Evolutionary conservation across 1,140 invertebrate species (phyloP), one percentile per base, ranked within the genome.

Genomic region (Papilio machaon): DNA sequence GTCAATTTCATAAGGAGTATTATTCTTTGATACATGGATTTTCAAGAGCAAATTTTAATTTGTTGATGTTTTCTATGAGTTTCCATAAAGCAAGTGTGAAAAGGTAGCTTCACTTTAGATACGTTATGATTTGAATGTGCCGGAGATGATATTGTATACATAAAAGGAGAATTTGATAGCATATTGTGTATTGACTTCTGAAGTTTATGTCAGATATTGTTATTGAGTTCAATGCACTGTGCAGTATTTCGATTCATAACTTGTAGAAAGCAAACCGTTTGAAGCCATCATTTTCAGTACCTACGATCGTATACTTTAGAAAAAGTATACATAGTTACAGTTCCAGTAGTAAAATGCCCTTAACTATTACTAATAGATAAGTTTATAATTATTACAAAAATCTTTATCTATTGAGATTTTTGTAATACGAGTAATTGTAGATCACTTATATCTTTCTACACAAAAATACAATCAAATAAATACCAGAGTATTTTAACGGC

Each of bases 61-160:
- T 83, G 82, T 54, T 43, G 8, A 70, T 52, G 35, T 79, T 81
- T 83, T 73, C 52, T 78, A 67, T 64, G 75, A 80, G 80, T 74
- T 83, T 75, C 80, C 82, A 83, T 83, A 83, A 77, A 80, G 60
- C 67, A 54, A 73, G 73, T 79, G 49, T 83, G 75, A 83, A 64
- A 83, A 81, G 67, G 82, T 70, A 74, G 67, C 64, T 73, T 78
- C 30, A 70, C 30, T 43, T 79, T 81, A 81, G 79, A 81, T 81
- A 58, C 30, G 49, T 82, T 83, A 79, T 77, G 73, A 82, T 82
- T 74, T 76, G 80, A 80, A 82, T 46, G 73, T 79, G 38, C 73
- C 80, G 70, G 74, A 77, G 70, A 78, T 80, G 81, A 80, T 75
- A 81, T 74, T 82, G 79, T 80, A 64, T 47, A 43, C 49, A 52